A percentile compares a stretch with the other conserved stretches of the same genome.
phyloP scores from a whole-genome alignment of 2,888 invertebrate genomes.

The Prenolepis imparis region DNA sequence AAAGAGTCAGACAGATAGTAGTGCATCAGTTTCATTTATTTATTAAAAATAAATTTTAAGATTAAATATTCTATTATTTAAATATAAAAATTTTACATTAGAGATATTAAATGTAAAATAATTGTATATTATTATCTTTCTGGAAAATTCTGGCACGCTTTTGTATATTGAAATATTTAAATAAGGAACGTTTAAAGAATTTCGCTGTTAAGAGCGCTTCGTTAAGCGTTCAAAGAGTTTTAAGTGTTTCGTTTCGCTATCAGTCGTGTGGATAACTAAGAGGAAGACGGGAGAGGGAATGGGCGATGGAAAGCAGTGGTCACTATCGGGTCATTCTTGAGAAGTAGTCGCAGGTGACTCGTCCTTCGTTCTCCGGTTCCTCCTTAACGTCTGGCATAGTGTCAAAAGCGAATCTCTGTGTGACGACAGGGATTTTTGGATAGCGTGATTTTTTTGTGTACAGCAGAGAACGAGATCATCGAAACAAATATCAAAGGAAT shows the following conservation, averaged over 20 bases:
- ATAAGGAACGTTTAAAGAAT: background rate
- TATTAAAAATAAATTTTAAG: background rate
- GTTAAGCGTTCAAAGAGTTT: too few relatives aligned
- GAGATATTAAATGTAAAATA: background rate
- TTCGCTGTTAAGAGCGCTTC: conserved; percentile 26
- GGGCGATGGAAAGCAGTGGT: conserved; percentile 66
- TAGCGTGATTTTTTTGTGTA: conserved; percentile 9
- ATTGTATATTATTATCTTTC: background rate
- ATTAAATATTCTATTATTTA: too few relatives aligned
- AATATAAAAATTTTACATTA: background rate
- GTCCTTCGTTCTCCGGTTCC: conserved; percentile 47
- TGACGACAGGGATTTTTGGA: background rate
- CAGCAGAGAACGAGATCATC: background rate
- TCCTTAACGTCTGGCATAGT: conserved; percentile 23
- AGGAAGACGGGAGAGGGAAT: conserved; percentile 48
- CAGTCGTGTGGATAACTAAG: conserved; percentile 57
- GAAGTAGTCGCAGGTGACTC: conserved; percentile 61
- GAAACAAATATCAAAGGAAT: background rate
- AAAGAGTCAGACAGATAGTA: too few relatives aligned
- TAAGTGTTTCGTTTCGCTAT: conserved; percentile 58
- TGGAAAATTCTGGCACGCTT: background rate
- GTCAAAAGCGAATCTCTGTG: conserved; percentile 11
- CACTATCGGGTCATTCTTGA: conserved; percentile 67
- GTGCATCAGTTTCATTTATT: too few relatives aligned
- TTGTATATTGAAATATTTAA: background rate